Evolutionary conservation across 1,140 invertebrate genomes (phyloP).

Genomic region (Drosophila willistoni): DNA sequence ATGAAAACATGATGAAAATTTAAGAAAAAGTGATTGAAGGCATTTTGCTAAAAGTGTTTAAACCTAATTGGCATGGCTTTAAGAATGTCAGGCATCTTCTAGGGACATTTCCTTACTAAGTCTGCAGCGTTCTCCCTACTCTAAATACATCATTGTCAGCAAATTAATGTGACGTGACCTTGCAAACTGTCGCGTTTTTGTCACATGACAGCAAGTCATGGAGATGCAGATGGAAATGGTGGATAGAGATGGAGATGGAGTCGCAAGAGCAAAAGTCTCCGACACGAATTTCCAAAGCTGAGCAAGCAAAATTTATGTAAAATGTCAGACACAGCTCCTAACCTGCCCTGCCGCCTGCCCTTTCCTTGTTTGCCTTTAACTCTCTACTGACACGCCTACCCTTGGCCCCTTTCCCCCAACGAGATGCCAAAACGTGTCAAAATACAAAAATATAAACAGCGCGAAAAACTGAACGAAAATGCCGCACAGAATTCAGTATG

Average conservation of each 20-base stretch:
- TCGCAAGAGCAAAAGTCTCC: slow-evolving; percentile 36
- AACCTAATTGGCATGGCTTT: slow-evolving; percentile 63
- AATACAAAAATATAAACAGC: slow-evolving; percentile 78
- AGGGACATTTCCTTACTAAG: neutral
- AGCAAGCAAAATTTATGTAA: slow-evolving; percentile 76
- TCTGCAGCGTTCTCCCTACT: slow-evolving; percentile 20
- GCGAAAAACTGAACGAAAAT: slow-evolving; percentile 69
- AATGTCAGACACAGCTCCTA: slow-evolving; percentile 56
- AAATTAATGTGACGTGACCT: slow-evolving; percentile 81
- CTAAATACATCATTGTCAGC: slow-evolving; percentile 81
- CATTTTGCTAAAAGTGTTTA: slow-evolving; percentile 29
- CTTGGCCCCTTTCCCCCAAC: slow-evolving; percentile 15
- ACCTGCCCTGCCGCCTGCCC: slow-evolving; percentile 17
- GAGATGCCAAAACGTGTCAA: slow-evolving; percentile 77
- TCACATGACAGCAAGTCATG: slow-evolving; percentile 73
- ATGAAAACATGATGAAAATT: slow-evolving; percentile 39
- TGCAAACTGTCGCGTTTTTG: slow-evolving; percentile 79
- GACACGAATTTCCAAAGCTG: slow-evolving; percentile 54
- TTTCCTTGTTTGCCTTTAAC: neutral
- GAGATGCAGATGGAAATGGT: slow-evolving; percentile 39
- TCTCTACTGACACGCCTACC: neutral
- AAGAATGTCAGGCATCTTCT: slow-evolving; percentile 47
- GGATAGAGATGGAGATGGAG: slow-evolving; percentile 32
- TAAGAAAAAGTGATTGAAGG: slow-evolving; percentile 31
- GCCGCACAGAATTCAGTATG: slow-evolving; percentile 20